Conservation (phyloP, 2,113 vertebrate genomes). For the Thryonomys swinderianus region DNA sequence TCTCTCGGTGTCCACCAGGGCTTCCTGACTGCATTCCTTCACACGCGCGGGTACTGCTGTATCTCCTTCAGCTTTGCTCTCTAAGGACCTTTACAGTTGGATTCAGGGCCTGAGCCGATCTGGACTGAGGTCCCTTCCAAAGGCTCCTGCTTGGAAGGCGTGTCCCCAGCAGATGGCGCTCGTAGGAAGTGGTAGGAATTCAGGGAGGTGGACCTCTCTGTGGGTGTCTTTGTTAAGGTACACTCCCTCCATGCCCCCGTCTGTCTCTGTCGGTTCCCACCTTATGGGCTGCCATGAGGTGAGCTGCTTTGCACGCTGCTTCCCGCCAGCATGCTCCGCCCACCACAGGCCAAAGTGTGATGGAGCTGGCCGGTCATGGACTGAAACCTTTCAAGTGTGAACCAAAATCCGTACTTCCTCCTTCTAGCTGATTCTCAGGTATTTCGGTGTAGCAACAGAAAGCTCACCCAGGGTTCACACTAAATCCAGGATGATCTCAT, state of each 20-base stretch:
- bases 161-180: not conserved
- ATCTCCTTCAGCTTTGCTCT: not conserved
- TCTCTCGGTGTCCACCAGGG: not conserved
- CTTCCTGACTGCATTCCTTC: not conserved
- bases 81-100: not conserved
- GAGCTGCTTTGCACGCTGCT: not conserved
- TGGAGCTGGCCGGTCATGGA: not conserved
- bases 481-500: not conserved
- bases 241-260: not conserved
- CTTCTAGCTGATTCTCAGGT: not conserved
- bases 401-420: not conserved
- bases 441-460: not conserved
- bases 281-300: not conserved
- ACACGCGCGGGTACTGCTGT: not conserved
- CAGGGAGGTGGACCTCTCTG: not conserved
- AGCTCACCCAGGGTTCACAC: not conserved
- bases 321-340: not conserved
- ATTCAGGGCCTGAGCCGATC: not conserved
- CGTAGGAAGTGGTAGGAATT: not conserved
- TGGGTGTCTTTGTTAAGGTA: not conserved
- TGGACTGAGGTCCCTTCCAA: not conserved
- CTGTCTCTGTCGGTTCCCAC: not conserved
- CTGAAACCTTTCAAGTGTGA: not conserved
- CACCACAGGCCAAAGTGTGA: not conserved
- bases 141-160: not conserved